A percentile compares a stretch with the other conserved stretches of the same genome.
These are phyloP conservation scores for Bombus ignitus DNA, from an alignment of 1,140 invertebrate species.

Conservation along the genomic window DNA sequence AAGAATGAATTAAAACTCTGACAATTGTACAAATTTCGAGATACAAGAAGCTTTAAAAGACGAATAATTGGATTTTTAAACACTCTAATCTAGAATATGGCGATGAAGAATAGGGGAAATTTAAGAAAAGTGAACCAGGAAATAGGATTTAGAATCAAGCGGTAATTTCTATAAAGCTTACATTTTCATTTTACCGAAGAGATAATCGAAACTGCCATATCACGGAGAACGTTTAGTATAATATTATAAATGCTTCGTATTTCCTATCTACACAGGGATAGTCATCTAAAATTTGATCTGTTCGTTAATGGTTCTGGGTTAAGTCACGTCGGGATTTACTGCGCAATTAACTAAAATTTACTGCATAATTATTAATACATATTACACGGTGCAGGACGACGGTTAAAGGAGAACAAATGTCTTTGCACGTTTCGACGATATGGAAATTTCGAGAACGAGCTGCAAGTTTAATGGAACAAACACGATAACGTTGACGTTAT, in stretches of 20 bases:
- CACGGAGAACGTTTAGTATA: background rate
- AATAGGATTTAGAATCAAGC: no score
- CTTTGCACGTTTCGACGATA: slow-evolving; percentile 24
- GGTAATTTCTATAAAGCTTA: background rate
- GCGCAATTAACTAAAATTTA: slow-evolving; percentile 39
- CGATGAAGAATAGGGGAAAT: no score
- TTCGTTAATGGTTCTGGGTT: slow-evolving; percentile 23
- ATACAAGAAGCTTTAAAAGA: no score
- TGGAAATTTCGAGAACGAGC: slow-evolving; percentile 22
- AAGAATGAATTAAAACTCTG: no score
- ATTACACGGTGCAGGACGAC: background rate
- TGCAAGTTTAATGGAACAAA: slow-evolving; percentile 13
- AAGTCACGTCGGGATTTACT: slow-evolving; percentile 32
- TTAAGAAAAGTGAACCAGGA: no score
- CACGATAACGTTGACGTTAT: slow-evolving; percentile 20
- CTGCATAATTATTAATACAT: slow-evolving; percentile 43
- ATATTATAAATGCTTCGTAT: slow-evolving; percentile 28
- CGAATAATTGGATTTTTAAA: no score
- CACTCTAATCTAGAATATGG: no score
- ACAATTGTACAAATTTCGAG: no score
- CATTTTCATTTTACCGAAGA: background rate
- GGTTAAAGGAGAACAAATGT: slow-evolving; percentile 26
- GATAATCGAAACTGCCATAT: background rate
- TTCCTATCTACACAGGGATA: background rate
- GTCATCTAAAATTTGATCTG: slow-evolving; percentile 47